phyloP scores from a whole-genome alignment of 2,888 invertebrate species.

The Diarsia rubi region DNA sequence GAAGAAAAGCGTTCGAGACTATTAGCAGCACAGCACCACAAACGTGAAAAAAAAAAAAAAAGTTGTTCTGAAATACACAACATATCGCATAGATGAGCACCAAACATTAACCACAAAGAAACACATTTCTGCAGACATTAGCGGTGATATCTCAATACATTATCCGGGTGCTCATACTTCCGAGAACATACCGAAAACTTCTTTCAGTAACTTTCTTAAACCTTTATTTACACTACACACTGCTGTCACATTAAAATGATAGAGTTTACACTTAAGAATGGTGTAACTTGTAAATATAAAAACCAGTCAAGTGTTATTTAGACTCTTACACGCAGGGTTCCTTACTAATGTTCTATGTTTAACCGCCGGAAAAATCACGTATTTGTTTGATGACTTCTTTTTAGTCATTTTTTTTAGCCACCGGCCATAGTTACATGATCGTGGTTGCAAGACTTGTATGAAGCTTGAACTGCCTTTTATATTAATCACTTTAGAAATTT shows the following conservation, averaged over 20 bases:
- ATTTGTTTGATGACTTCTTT: neutral
- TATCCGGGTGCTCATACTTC: constrained; percentile 34
- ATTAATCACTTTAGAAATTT: no score
- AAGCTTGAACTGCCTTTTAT: no score
- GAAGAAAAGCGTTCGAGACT: neutral
- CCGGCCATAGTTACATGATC: no score
- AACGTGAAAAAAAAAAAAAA: no score
- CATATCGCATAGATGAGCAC: neutral
- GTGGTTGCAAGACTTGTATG: no score
- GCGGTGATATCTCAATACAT: constrained; percentile 53
- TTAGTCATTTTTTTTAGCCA: neutral
- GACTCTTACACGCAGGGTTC: neutral
- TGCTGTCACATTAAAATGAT: constrained; percentile 58
- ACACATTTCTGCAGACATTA: constrained; percentile 37
- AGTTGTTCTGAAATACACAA: neutral
- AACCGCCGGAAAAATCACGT: neutral
- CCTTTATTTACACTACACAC: constrained; percentile 45
- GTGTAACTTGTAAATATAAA: constrained; percentile 26
- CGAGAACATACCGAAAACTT: constrained; percentile 21
- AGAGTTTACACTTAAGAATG: constrained; percentile 50
- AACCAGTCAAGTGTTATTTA: neutral
- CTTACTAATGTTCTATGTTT: neutral
- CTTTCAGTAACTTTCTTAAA: constrained; percentile 31
- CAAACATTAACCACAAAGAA: constrained; percentile 38
- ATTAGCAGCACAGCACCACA: neutral